Evolutionary conservation across 2,113 vertebrate genomes (phyloP), one percentile per base, ranked within the genome.

Genomic region (Saguinus imperator): DNA sequence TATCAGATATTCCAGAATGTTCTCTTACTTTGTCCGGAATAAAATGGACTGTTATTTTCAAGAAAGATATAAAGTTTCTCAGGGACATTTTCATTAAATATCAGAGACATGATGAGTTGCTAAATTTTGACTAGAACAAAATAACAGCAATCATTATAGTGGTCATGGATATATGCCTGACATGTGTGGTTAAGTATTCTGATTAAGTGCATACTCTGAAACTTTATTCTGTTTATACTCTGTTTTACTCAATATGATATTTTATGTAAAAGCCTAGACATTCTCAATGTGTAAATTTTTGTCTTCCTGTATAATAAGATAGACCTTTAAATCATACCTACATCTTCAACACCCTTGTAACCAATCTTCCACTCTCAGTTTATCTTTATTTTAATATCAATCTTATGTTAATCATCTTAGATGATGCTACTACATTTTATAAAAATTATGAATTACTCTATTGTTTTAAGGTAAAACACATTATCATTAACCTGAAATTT

Each of bases 61-160:
- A 1, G 32, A 14, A 14, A 61, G 75, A 3, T 50, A 48, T 52
- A 23, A 89, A 21, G 21, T 48, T 87, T 93, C 7, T 10, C 37
- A 72, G 68, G 43, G 25, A 48, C 4, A 58, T 61, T 76, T 72
- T 79, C 64, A 80, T 40, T 79, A 83, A 91, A 61, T 83, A 8
- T 75, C 29, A 72, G 32, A 20, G 13, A 68, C 23, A 72, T 37
- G 32, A n/a, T 68, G 40, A 32, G 50, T 66, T 55, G 23, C 7
- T 91, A 52, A 85, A 93, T 77, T 93, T 81, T 52, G 17, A 76
- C 4, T 83, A 32, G 40, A 77, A 91, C 43, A 73, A 83, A 94
- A 72, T 79, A 76, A 61, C 37, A 68, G 4, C 25, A 40, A 35
- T 72, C 52, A n/a, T 91, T 73, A 82, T 84, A 83, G 52, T 83